Conservation (phyloP, 2,797 vertebrate genomes). For the Cyprinodon diabolis region DNA sequence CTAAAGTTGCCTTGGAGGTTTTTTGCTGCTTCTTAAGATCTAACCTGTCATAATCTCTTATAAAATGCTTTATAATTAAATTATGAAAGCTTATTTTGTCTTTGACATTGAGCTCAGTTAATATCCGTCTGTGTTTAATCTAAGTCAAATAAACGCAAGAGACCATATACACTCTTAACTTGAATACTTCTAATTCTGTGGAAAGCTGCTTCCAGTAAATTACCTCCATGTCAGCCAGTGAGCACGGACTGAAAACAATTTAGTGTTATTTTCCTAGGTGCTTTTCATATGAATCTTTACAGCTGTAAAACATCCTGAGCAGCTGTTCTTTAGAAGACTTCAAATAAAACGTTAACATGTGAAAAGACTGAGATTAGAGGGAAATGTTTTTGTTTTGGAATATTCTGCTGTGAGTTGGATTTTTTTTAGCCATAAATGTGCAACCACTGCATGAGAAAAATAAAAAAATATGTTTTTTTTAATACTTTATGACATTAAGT, state of each 20-base stretch:
- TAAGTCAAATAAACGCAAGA: background rate
- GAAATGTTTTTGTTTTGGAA: background rate
- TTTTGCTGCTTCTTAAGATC: background rate
- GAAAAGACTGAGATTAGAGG: background rate
- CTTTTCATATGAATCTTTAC: background rate
- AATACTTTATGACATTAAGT: background rate
- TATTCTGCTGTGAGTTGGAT: slow-evolving; percentile 2
- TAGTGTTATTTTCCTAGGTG: background rate
- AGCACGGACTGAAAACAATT: background rate
- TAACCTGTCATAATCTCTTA: background rate
- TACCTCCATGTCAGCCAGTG: background rate
- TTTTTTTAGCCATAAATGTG: background rate
- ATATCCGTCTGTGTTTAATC: background rate
- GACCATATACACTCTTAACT: background rate
- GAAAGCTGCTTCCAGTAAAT: background rate
- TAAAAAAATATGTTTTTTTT: background rate
- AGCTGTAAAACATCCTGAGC: background rate
- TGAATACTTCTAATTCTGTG: background rate
- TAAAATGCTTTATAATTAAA: background rate
- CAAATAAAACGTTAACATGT: slow-evolving; percentile 6
- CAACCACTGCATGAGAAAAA: background rate
- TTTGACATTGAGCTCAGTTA: background rate
- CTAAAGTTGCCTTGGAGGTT: background rate
- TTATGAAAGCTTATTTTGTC: too few species aligned
- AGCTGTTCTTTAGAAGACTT: background rate